Conservation (phyloP, 1,140 invertebrate genomes). For the Pogonomyrmex barbatus region DNA sequence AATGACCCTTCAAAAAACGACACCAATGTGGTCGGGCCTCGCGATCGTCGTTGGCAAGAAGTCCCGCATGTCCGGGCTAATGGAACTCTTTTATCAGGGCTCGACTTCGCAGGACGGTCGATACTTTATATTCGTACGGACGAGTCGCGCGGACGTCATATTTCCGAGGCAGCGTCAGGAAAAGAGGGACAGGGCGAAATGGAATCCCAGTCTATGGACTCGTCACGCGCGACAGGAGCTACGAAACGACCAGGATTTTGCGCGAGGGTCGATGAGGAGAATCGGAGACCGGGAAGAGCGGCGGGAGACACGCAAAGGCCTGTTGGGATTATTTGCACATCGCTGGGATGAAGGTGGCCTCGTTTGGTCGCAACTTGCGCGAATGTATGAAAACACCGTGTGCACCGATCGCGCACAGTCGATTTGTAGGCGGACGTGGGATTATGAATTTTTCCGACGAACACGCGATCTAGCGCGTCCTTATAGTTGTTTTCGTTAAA, state of each 20-base stretch:
- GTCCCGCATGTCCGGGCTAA: constrained; percentile 14
- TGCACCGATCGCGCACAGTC: constrained; percentile 40
- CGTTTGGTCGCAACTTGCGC: constrained; percentile 18
- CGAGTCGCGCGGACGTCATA: constrained; percentile 45
- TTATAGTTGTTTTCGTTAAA: neutral
- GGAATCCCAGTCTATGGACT: constrained; percentile 67
- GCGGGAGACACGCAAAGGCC: constrained; percentile 48
- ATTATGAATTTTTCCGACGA: constrained; percentile 58
- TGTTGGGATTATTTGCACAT: constrained; percentile 72
- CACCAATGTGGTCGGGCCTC: constrained; percentile 10
- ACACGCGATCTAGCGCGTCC: constrained; percentile 23
- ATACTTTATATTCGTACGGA: constrained; percentile 62
- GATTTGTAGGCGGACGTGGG: constrained; percentile 16
- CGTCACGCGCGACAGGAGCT: constrained; percentile 72
- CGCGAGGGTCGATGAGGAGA: constrained; percentile 50
- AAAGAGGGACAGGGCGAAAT: constrained; percentile 63
- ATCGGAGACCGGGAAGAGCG: constrained; percentile 28
- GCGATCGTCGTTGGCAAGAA: constrained; percentile 50
- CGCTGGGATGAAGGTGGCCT: constrained; percentile 40
- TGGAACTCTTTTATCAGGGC: constrained; percentile 57
- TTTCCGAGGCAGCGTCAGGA: constrained; percentile 55
- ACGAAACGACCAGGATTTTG: constrained; percentile 69
- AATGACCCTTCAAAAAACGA: constrained; percentile 34
- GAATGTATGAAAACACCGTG: neutral
- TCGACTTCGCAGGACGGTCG: constrained; percentile 36